phyloP scores from a whole-genome alignment of 2,113 vertebrate genomes.

The Brachionichthys hirsutus region DNA sequence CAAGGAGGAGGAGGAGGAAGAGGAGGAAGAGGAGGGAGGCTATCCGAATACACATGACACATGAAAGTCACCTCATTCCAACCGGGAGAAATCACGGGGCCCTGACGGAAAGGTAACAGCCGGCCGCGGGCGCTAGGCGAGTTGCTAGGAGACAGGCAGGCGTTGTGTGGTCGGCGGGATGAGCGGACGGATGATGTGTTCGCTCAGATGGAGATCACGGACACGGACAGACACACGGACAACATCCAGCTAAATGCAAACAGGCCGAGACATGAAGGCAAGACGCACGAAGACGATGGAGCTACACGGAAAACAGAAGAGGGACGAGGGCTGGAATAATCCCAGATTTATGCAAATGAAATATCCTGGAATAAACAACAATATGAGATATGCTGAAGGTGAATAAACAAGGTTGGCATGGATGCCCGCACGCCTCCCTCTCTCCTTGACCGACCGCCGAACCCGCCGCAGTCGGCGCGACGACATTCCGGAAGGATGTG shows the following conservation, averaged over 20 bases:
- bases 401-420: no score
- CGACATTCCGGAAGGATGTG: conserved; percentile 36
- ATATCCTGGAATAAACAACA: background rate
- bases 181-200: conserved; percentile 47
- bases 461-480: conserved; percentile 54
- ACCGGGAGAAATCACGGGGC: conserved; percentile 65
- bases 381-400: no score
- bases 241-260: conserved; percentile 47
- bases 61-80: conserved; percentile 74
- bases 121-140: conserved; percentile 57
- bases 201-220: conserved; percentile 59
- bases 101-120: conserved; percentile 72
- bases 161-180: conserved; percentile 48
- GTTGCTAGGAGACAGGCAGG: conserved; percentile 76
- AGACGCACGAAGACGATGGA: no score
- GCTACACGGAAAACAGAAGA: conserved; percentile 8
- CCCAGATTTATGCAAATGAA: conserved; percentile 3
- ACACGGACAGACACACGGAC: conserved; percentile 51
- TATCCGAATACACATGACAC: conserved; percentile 66
- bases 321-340: no score
- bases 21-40: conserved; percentile 21
- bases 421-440: conserved; percentile 42
- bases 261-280: conserved; percentile 31
- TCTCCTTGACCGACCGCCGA: conserved; percentile 65
- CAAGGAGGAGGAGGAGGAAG: background rate